These are phyloP conservation scores for Carcinoscorpius rotundicauda DNA, from an alignment of 1,140 invertebrate genomes.

Conservation along the genomic window DNA sequence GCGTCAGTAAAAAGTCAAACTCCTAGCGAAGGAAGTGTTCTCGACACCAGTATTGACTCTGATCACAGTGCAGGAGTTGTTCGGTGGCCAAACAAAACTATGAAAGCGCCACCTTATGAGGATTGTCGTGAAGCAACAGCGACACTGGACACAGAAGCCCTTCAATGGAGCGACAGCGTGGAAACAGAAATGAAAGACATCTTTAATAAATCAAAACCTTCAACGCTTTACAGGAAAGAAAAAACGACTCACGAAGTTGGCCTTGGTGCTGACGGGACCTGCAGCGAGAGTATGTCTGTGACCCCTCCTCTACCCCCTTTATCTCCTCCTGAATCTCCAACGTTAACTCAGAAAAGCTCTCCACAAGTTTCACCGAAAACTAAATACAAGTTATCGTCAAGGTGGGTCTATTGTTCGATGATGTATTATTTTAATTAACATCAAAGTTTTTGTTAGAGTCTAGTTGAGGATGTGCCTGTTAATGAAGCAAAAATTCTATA, in stretches of 20 bases:
- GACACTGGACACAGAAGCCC: too few relatives aligned
- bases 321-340: conserved; percentile 46
- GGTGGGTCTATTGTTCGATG: conserved; percentile 13
- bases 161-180: too few relatives aligned
- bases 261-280: conserved; percentile 30
- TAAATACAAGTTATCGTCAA: conserved; percentile 23
- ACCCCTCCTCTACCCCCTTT: conserved; percentile 62
- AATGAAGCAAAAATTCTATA: too few relatives aligned
- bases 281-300: conserved; percentile 53
- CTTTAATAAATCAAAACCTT: too few relatives aligned
- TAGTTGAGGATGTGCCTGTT: too few relatives aligned
- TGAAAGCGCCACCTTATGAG: too few relatives aligned
- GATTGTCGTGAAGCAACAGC: too few relatives aligned
- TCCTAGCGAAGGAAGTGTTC: conserved; percentile 15
- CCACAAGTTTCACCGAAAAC: conserved; percentile 19
- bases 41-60: conserved; percentile 30
- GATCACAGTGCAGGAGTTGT: conserved; percentile 17
- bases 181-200: too few relatives aligned
- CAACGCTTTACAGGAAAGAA: too few relatives aligned
- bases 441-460: too few relatives aligned
- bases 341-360: conserved; percentile 19
- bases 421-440: too few relatives aligned
- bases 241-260: conserved; percentile 6
- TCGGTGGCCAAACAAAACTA: conserved; percentile 1
- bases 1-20: conserved; percentile 17